Conservation (phyloP, 1,140 invertebrate species). For the Cotesia glomerata region DNA sequence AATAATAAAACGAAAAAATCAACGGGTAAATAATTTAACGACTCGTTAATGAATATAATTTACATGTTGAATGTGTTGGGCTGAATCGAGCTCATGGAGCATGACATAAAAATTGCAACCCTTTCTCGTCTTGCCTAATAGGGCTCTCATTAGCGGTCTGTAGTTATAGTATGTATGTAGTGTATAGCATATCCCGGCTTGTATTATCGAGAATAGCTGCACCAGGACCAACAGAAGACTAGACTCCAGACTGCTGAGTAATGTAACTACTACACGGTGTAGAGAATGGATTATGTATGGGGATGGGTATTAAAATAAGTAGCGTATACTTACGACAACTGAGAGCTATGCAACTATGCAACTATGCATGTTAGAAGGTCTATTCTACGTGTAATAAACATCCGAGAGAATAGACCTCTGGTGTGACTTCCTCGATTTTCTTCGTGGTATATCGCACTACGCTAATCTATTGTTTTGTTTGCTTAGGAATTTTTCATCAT, state of each 20-base stretch:
- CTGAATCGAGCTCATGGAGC: neutral
- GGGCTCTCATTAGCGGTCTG: conserved; percentile 46
- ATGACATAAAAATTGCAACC: conserved; percentile 1
- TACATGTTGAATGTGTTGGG: conserved; percentile 6
- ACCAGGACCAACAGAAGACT: no score
- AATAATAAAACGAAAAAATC: conserved; percentile 7
- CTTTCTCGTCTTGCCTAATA: conserved; percentile 43
- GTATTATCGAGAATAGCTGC: no score
- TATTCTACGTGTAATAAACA: neutral
- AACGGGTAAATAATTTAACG: neutral
- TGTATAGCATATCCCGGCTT: no score
- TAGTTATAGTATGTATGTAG: neutral
- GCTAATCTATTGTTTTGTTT: no score
- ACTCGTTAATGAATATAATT: conserved; percentile 31
- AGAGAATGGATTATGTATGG: neutral
- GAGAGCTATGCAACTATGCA: neutral
- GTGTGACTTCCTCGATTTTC: no score
- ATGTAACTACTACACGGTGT: neutral
- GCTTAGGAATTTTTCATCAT: no score
- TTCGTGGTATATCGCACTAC: no score
- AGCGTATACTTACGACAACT: neutral
- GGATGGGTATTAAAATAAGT: no score
- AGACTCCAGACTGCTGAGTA: no score
- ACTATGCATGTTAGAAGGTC: no score
- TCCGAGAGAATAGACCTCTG: no score